A percentile compares a stretch with the other conserved stretches of the same genome.
phyloP scores from a whole-genome alignment of 2,888 invertebrate genomes.

The Cremastinae sp. region DNA sequence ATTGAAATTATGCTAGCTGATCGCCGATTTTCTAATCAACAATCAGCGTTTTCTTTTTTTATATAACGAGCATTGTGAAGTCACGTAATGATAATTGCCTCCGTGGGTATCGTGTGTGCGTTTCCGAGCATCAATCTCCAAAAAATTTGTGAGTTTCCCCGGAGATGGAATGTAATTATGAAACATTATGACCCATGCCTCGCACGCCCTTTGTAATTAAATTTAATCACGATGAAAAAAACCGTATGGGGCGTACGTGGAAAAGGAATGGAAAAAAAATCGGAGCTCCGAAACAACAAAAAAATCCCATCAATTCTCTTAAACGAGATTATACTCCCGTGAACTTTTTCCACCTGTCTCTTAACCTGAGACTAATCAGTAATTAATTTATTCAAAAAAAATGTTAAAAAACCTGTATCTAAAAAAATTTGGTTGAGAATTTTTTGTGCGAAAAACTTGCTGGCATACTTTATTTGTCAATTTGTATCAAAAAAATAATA shows the following conservation, averaged over 20 bases:
- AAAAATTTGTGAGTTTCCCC: slow-evolving; percentile 43
- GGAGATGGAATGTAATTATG: slow-evolving; percentile 47
- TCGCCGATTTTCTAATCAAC: slow-evolving; percentile 42
- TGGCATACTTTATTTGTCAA: no score
- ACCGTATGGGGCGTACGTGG: slow-evolving; percentile 15
- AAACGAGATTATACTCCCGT: slow-evolving; percentile 47
- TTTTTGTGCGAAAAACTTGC: background rate
- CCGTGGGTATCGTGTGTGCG: slow-evolving; percentile 21
- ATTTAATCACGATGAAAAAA: slow-evolving; percentile 52
- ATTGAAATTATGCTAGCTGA: slow-evolving; percentile 40
- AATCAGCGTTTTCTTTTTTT: slow-evolving; percentile 32
- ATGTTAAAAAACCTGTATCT: no score
- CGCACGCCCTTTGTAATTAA: slow-evolving; percentile 50
- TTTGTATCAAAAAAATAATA: background rate
- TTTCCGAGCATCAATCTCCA: slow-evolving; percentile 40
- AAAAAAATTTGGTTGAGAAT: no score
- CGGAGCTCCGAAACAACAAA: background rate
- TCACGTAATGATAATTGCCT: slow-evolving; percentile 15
- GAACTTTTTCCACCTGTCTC: background rate
- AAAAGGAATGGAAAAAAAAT: slow-evolving; percentile 7
- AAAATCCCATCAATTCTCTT: slow-evolving; percentile 56
- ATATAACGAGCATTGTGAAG: slow-evolving; percentile 20
- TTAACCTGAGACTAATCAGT: slow-evolving; percentile 45
- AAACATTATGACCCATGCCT: slow-evolving; percentile 39
- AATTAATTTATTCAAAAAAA: slow-evolving; percentile 19